Evolutionary conservation across 2,888 invertebrate species (phyloP), one percentile per base, ranked within the genome.

Genomic region (Acronicta aceris): DNA sequence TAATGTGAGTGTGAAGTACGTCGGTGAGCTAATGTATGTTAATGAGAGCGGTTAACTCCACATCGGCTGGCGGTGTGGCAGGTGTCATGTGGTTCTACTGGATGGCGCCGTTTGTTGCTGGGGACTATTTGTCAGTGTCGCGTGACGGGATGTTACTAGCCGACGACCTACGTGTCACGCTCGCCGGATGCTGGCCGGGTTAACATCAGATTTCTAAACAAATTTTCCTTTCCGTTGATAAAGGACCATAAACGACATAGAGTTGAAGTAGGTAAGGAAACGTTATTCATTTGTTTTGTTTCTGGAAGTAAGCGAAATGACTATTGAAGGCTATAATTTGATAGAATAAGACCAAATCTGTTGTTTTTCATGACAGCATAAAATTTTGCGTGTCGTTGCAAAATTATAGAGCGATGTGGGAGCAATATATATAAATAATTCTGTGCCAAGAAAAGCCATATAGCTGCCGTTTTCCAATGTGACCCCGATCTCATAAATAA

Each of bases 401-500:
- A 57, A 63, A 71, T 58, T 63, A 63, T 42, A 48, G 58, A 33
- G 53, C 36, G 57, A 69, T 56, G 48, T 52, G 52, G 54, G 36
- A 62, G 57, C 58, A 57, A 70, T 73, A 66, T 76, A 66, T 67
- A 55, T 64, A 65, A 73, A 82, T 78, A 71, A 81, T 79, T 81
- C 73, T 72, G 71, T 71, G 68, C 71, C 51, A 43, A 53, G 61
- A 67, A 75, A 66, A 64, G 65, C 56, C 71, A 76, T 71, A 73
- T 70, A 79, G 76, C 76, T 63, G 67, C 67, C 74, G 76, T 75
- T 81, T 81, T 79, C 81, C 74, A 76, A 83, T 82, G 78, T 78
- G 78, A 78, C 81, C 75, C 71, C 81, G 69, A 80, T 81, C 86
- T 87, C 82, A 87, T 88, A 87, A 88, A 89, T 87, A 89, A 79